Evolutionary conservation across 2,888 invertebrate genomes (phyloP), one percentile per base, ranked within the genome.

Genomic region (Mechanitis mazaeus): DNA sequence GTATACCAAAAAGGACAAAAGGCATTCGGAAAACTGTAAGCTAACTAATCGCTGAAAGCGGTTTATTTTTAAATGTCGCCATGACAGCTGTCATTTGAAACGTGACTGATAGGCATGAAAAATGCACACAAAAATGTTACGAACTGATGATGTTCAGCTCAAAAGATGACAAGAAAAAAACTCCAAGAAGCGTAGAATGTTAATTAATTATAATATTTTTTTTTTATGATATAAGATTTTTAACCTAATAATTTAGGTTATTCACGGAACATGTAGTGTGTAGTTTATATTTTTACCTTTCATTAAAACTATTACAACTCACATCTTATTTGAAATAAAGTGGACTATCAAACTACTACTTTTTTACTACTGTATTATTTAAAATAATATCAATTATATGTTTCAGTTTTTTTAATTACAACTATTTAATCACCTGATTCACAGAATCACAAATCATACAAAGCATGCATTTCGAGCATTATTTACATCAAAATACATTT

Each of bases 81-180:
- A 9, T 64, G 64, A 62, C 66, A 64, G 66, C 64, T 66, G 66
- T 60, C 66, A 60, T 55, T 64, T 35, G 6, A 47, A 38, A 20
- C n/a, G 45, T 54, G 56, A 31, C 50, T 28, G 58, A 62, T 58
- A 55, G 55, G 58, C 61, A 61, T 63, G 61, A 45, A 63, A 61
- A 59, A 50, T 31, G 31, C 9, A 31, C 50, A 31, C 50, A 50
- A 50, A 50, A 31, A 31, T n/a, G n/a, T 6, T n/a, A 47, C n/a
- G 6, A 47, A 47, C 31, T 9, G 28, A 31, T 50, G 11, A 11
- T 2, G 31, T 50, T 31, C 31, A 31, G 31, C 50, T 50, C 6
- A 31, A 31, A 28, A 9, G 28, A 50, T 28, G 28, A 50, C 31
- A 11, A 50, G 9, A 6, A 50, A 50, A 31, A 50, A 50, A 31